Base-by-base conservation (phyloP, 2,888 invertebrate species). In the Drosophila fungiperda region DNA sequence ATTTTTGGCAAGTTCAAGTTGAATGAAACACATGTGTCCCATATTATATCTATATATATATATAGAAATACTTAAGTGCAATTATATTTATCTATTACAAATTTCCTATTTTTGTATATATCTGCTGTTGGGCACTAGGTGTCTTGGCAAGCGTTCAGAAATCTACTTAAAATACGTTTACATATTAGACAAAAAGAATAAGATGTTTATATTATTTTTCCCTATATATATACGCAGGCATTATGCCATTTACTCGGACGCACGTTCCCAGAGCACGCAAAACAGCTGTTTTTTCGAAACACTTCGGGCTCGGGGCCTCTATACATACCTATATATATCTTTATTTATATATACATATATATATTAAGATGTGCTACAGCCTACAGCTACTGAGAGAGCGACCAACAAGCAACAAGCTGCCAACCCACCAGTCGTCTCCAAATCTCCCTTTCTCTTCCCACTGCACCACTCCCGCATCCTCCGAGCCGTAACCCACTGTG, bases 1-100 rank as follows among this genome's bases (percentile, higher is more conserved):
- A 68, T 60, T 73, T 80, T 74, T 73, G 86, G 73, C 89, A 87
- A 89, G 89, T 87, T 87, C 87, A 87, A 87, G 87, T 87, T 89
- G 84, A 89, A 89, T 87, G 89, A 83, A 66, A 77, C 71, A 61
- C 68, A 74, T 53, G 32, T 23, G 60, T 59, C 68, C 69, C 50
- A 53, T 54, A 68, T 48, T 29, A 55, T 55, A 15, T 53, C 57
- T 55, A 53, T 55, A 65, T 55, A 50, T 57, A 17, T 20, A 20
- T 68, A 62, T 49, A 57, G 7, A 57, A 32, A 42, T 45, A 59
- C 20, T 12, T 7, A 45, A 15, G 7, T 33, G 26, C 17, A 53
- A 36, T 20, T 54, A 32, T 55, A 80, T 78, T 68, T 84, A 85
- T 60, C 76, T 76, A 78, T 87, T 87, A 82, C 84, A 87, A 58